These are phyloP conservation scores for Corvus hawaiiensis DNA, from an alignment of 2,113 vertebrate species.

Conservation along the genomic window DNA sequence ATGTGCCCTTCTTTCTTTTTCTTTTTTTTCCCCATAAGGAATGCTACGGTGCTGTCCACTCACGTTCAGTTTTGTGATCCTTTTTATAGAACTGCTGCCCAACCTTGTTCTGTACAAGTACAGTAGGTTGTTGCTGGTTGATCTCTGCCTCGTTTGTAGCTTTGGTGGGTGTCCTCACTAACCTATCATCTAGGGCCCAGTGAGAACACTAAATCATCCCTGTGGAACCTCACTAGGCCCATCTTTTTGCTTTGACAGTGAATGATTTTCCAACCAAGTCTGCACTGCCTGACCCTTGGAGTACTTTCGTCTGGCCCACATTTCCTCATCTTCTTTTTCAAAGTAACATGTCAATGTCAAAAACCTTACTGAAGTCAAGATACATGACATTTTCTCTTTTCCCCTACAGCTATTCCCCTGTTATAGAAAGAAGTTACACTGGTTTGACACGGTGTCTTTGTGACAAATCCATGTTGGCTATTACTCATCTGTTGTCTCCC, in stretches of 20 bases:
- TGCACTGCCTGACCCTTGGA: neutral
- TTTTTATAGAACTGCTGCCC: neutral
- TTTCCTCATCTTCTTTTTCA: slow-evolving; percentile 1
- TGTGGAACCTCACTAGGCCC: neutral
- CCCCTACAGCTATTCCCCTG: neutral
- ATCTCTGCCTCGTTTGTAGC: neutral
- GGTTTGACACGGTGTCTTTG: neutral
- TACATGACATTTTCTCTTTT: neutral
- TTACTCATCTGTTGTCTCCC: neutral
- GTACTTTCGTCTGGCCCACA: neutral
- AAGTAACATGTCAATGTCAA: neutral
- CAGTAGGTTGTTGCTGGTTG: neutral
- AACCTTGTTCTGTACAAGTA: neutral
- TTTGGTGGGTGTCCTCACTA: neutral
- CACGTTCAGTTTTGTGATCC: neutral
- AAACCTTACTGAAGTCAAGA: slow-evolving; percentile 1
- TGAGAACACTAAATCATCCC: neutral
- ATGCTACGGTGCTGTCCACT: neutral
- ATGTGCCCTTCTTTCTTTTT: neutral
- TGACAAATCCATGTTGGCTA: neutral
- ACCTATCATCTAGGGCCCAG: neutral
- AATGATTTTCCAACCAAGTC: neutral
- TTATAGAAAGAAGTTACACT: neutral
- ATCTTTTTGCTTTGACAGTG: neutral
- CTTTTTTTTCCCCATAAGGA: neutral